phyloP scores from a whole-genome alignment of 2,113 vertebrate genomes.

The Oncorhynchus keta region DNA sequence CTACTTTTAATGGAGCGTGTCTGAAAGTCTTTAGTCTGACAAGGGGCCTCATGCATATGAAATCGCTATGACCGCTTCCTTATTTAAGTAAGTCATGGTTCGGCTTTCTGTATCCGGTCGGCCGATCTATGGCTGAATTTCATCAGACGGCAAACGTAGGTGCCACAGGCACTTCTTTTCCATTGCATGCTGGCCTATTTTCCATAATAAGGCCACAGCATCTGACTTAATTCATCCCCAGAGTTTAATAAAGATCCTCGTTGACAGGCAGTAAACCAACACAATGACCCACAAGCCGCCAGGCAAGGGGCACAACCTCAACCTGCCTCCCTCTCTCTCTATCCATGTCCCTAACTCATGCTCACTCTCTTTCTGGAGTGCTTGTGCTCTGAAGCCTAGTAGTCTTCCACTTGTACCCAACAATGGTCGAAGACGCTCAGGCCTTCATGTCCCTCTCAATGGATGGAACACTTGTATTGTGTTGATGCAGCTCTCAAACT shows the following conservation, averaged over 20 bases:
- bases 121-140: conserved; percentile 26
- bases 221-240: conserved; percentile 72
- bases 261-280: conserved; percentile 75
- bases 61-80: conserved; percentile 60
- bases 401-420: conserved; percentile 44
- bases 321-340: conserved; percentile 39
- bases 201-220: conserved; percentile 71
- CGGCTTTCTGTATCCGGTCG: conserved; percentile 31
- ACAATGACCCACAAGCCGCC: conserved; percentile 65
- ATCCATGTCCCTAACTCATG: conserved; percentile 1
- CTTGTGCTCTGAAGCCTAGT: conserved; percentile 39
- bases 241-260: conserved; percentile 76
- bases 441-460: conserved; percentile 23
- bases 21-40: conserved; percentile 56
- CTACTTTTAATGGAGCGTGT: conserved; percentile 65
- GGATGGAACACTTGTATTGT: conserved; percentile 43
- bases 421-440: conserved; percentile 42
- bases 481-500: conserved; percentile 30
- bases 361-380: conserved; percentile 3
- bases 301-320: conserved; percentile 60
- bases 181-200: conserved; percentile 50
- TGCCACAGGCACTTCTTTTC: conserved; percentile 48
- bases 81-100: conserved; percentile 47
- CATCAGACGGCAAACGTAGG: conserved; percentile 28
- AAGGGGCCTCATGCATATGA: conserved; percentile 69